Evolutionary conservation across 35 echinoderm and acorn worm species (phyloP).

Genomic region (Nesometra sesokonis): DNA sequence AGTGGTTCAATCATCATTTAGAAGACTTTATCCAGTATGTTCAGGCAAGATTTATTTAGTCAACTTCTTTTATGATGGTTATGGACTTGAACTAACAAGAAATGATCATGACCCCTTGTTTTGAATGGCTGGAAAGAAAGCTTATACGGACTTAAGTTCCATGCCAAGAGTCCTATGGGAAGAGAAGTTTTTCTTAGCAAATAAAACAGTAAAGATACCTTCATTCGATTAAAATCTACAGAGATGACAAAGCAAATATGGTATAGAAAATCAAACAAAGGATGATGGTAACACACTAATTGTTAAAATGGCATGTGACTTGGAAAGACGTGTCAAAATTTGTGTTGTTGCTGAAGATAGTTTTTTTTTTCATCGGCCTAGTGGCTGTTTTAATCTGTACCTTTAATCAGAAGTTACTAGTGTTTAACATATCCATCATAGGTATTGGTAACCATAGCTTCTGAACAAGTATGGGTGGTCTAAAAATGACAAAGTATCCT

Average conservation of each 20-base stretch:
- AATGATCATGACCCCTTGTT: constrained; percentile 30
- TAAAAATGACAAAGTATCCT: constrained; percentile 51
- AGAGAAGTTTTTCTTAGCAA: constrained; percentile 45
- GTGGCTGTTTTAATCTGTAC: background rate
- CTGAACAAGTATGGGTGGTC: constrained; percentile 63
- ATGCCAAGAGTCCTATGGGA: constrained; percentile 39
- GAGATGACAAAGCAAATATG: constrained; percentile 19
- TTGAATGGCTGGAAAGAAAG: constrained; percentile 37
- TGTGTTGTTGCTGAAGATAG: constrained; percentile 38
- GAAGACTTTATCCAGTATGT: constrained; percentile 38
- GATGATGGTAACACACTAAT: constrained; percentile 55
- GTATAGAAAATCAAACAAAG: constrained; percentile 41
- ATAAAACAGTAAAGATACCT: constrained; percentile 45
- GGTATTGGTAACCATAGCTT: constrained; percentile 32
- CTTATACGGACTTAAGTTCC: constrained; percentile 31
- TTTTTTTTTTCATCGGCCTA: constrained; percentile 26
- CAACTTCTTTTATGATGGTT: constrained; percentile 49
- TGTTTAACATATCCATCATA: constrained; percentile 46
- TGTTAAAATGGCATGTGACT: constrained; percentile 19
- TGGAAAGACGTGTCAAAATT: constrained; percentile 9
- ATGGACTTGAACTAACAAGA: constrained; percentile 31
- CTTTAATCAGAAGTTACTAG: constrained; percentile 46
- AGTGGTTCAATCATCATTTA: constrained; percentile 32
- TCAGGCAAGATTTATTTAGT: constrained; percentile 16
- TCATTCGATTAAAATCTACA: constrained; percentile 31